Conservation (phyloP, 2,113 vertebrate genomes). For the Dunckerocampus dactyliophorus region DNA sequence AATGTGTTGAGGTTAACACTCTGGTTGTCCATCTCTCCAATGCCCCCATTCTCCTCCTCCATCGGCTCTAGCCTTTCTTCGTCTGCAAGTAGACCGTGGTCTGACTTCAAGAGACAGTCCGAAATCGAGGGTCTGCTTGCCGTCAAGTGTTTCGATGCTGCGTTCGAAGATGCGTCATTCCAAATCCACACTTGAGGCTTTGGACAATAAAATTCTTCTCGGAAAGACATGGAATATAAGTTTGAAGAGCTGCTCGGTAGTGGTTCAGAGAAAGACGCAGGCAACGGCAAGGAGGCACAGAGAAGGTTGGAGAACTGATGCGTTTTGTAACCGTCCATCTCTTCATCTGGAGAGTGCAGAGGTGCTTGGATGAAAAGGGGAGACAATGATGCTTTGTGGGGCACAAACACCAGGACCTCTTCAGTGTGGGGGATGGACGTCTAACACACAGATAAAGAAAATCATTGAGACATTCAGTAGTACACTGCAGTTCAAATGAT, state of each 20-base stretch:
- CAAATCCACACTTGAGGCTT: background rate
- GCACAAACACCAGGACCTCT: fast-evolving
- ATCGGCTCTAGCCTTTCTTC: background rate
- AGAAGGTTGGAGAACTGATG: background rate
- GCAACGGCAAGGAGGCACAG: constrained; percentile 7
- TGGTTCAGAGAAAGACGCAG: background rate
- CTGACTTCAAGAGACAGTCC: background rate
- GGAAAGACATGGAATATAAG: background rate
- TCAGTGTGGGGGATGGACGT: constrained; percentile 19
- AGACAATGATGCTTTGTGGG: fast-evolving
- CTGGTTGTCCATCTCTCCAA: background rate
- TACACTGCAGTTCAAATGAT: too few relatives aligned
- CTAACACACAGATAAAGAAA: constrained; percentile 19
- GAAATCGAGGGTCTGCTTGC: background rate
- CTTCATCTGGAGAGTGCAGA: constrained; percentile 11
- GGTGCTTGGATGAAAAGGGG: constrained; percentile 3
- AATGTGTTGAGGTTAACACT: constrained; percentile 55
- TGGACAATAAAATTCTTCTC: background rate
- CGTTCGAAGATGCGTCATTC: background rate
- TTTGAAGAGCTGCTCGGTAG: background rate
- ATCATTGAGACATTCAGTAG: background rate
- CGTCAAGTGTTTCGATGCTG: background rate
- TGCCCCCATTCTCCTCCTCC: background rate
- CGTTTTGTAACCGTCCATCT: constrained; percentile 9
- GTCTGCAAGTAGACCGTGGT: background rate